Base-by-base conservation (phyloP, 2,797 vertebrate species). In the Dendrocincla tyrannina region DNA sequence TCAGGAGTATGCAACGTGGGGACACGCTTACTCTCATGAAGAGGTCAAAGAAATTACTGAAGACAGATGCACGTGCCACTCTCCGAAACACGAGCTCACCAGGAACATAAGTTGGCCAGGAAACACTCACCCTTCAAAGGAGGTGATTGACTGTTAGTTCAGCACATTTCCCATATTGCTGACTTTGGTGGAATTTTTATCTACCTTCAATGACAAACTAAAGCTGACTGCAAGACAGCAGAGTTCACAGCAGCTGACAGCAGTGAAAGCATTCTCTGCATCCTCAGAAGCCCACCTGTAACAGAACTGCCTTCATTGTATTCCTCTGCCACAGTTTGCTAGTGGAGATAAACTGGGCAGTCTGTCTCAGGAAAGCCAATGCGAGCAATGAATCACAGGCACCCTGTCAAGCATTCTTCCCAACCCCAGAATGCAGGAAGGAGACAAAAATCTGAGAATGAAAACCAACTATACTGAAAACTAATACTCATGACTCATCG, bases 131-230 rank as follows among this genome's bases (percentile, higher is more conserved):
- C 44, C 44, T 67, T 62, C 80, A 74, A 84, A 59, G 73, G 10
- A 37, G 30, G 22, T 68, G 66, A 46, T 4, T 64, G 78, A 82
- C 47, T 0, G 0, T 70, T 72, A 56, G 53, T 58, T 88, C 77
- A 90, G 66, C 86, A 62, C 55, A 49, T 66, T 74, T 60, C 30
- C 52, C 33, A 37, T 24, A 37, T 5, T 89, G 85, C 77, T 91
- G 90, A 85, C 56, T 60, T 66, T 4, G 60, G n/a, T 20, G 41
- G 69, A 85, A 72, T 74, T 86, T 59, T 88, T 74, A 30, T 72
- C 53, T 33, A 39, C 53, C 53, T 72, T 88, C 59, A 53, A 42
- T 16, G 13, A 35, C 74, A 94, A 81, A 93, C 50, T 88, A 81
- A 84, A 78, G 30, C 41, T 68, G 66, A 68, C 50, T 30, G 7